Percentiles rank a stretch among this genome's conserved stretches.
These are phyloP conservation scores for Pissodes strobi DNA, from an alignment of 1,140 invertebrate species.

Conservation along the genomic window DNA sequence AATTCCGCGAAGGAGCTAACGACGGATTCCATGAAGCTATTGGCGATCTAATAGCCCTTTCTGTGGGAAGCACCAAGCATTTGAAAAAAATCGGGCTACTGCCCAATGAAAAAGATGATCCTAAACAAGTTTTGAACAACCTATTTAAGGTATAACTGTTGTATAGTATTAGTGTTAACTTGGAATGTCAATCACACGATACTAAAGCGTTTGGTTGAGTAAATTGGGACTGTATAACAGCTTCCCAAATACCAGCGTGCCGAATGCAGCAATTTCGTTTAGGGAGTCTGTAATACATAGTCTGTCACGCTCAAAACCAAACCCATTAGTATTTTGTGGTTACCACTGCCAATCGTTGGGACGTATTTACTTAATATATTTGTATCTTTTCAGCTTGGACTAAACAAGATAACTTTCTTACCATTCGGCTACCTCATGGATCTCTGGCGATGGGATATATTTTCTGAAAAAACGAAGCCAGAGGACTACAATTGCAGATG, in stretches of 20 bases:
- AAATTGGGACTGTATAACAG: too few relatives aligned
- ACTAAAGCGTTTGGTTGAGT: too few relatives aligned
- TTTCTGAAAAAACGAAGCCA: conserved; percentile 70
- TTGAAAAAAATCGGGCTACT: conserved; percentile 75
- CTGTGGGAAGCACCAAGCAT: conserved; percentile 79
- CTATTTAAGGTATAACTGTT: conserved; percentile 62
- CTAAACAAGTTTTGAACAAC: conserved; percentile 41
- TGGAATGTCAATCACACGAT: too few relatives aligned
- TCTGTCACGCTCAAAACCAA: too few relatives aligned
- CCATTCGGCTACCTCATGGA: conserved; percentile 88
- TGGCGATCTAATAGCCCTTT: conserved; percentile 86
- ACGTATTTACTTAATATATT: too few relatives aligned
- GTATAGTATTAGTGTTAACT: too few relatives aligned
- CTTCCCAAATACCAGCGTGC: too few relatives aligned
- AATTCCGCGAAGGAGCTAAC: conserved; percentile 82
- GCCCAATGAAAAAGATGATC: conserved; percentile 63
- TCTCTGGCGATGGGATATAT: conserved; percentile 86
- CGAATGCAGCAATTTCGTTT: too few relatives aligned
- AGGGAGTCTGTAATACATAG: too few relatives aligned
- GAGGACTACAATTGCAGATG: conserved; percentile 80
- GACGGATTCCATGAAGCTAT: conserved; percentile 91
- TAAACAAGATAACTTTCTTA: conserved; percentile 86
- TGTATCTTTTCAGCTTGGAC: conserved; percentile 63
- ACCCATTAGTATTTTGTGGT: too few relatives aligned
- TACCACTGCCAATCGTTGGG: too few relatives aligned